Evolutionary conservation across 2,888 invertebrate genomes (phyloP).

Genomic region (Trachelus stipa): DNA sequence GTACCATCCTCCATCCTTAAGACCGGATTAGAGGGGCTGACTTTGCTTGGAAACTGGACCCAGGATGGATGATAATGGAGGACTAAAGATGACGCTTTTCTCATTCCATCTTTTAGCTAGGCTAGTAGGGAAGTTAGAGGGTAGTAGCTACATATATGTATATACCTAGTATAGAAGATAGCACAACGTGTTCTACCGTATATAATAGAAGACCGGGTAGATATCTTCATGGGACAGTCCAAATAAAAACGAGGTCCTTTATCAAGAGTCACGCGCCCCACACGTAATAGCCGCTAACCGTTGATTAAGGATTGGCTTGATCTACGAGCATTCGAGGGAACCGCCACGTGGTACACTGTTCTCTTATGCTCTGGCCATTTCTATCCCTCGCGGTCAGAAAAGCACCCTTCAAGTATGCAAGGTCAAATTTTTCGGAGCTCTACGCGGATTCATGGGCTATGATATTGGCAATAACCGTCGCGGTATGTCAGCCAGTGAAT

Average conservation of each 20-base stretch:
- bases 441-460: slow-evolving; percentile 2
- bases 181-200: slow-evolving; percentile 2
- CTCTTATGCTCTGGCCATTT: not conserved
- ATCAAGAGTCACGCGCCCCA: slow-evolving; percentile 11
- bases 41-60: not conserved
- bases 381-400: not conserved
- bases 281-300: slow-evolving; percentile 12
- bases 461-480: slow-evolving; percentile 9
- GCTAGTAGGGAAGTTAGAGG: not conserved
- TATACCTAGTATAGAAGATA: slow-evolving; percentile 8
- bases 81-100: slow-evolving; percentile 20
- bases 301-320: slow-evolving; percentile 13
- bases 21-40: not conserved
- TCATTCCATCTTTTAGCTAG: slow-evolving; percentile 3
- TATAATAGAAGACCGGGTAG: not conserved
- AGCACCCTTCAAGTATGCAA: slow-evolving; percentile 7
- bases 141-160: not conserved
- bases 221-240: slow-evolving; percentile 5
- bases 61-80: slow-evolving; percentile 20
- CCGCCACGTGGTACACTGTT: not conserved
- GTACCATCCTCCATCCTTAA: not conserved
- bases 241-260: slow-evolving; percentile 14
- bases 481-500: slow-evolving; percentile 3
- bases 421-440: slow-evolving; percentile 4
- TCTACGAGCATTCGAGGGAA: not conserved